Evolutionary conservation across 2,797 vertebrate genomes (phyloP).

Genomic region (Stomatorhinus walkeri): DNA sequence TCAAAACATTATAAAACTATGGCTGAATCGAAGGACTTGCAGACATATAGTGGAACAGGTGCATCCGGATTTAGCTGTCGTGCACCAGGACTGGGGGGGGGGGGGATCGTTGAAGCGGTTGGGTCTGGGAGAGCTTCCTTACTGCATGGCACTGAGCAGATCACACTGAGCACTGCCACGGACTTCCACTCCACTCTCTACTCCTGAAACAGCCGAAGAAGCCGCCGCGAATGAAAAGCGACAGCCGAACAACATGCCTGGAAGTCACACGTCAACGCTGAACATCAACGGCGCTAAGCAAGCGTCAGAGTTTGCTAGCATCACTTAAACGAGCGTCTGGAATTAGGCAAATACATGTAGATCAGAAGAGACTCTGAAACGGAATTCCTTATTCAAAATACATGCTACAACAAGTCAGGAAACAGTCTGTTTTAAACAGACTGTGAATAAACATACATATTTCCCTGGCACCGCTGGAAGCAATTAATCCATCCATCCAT

Average conservation of each 20-base stretch:
- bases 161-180: background rate
- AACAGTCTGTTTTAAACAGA: background rate
- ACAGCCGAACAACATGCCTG: background rate
- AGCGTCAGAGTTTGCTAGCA: background rate
- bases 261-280: background rate
- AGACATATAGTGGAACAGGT: background rate
- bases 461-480: background rate
- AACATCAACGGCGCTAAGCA: too few relatives aligned
- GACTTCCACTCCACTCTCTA: background rate
- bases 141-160: background rate
- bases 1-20: background rate
- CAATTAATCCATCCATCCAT: background rate
- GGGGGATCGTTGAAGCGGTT: background rate
- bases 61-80: background rate
- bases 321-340: background rate
- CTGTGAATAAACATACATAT: background rate
- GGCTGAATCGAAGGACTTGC: background rate
- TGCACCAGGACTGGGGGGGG: background rate
- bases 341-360: background rate
- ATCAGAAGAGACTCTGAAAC: background rate
- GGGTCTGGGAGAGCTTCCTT: background rate
- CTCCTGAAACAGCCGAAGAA: background rate
- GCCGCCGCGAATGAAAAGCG: background rate
- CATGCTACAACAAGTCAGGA: background rate
- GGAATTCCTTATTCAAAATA: background rate